A percentile compares a stretch with the other conserved stretches of the same genome.
phyloP scores from a whole-genome alignment of 2,113 vertebrate genomes.

The Aptenodytes forsteri region DNA sequence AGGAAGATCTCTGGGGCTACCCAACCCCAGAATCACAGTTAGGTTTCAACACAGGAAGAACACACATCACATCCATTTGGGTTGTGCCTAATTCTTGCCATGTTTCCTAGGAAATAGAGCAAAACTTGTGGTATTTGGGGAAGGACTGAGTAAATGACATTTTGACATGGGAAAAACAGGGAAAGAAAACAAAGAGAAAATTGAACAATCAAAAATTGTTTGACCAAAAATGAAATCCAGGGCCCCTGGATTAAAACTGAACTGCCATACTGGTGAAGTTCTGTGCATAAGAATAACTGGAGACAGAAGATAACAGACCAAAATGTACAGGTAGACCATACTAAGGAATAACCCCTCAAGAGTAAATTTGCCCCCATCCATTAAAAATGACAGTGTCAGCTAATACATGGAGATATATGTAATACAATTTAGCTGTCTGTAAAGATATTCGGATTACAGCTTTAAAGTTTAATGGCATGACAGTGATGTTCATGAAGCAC shows the following conservation, averaged over 20 bases:
- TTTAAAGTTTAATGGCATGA: neutral
- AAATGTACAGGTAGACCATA: neutral
- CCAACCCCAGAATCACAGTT: neutral
- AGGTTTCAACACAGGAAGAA: neutral
- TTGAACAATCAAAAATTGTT: neutral
- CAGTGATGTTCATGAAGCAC: neutral
- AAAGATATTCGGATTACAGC: neutral
- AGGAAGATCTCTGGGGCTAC: neutral
- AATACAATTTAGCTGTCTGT: neutral
- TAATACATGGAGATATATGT: neutral
- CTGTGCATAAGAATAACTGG: neutral
- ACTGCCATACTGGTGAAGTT: neutral
- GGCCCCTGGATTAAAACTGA: neutral
- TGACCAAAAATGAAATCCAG: neutral
- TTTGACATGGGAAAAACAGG: neutral
- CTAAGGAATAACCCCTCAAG: neutral
- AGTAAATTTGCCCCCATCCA: neutral
- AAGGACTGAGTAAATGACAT: neutral
- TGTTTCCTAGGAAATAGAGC: neutral
- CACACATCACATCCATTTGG: neutral
- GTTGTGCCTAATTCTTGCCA: neutral
- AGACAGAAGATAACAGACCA: neutral
- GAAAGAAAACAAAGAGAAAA: neutral
- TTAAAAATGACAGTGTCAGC: neutral
- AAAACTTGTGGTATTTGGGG: neutral